Conservation (phyloP, 2,797 vertebrate genomes). For the Hypotaenidia okinawae region DNA sequence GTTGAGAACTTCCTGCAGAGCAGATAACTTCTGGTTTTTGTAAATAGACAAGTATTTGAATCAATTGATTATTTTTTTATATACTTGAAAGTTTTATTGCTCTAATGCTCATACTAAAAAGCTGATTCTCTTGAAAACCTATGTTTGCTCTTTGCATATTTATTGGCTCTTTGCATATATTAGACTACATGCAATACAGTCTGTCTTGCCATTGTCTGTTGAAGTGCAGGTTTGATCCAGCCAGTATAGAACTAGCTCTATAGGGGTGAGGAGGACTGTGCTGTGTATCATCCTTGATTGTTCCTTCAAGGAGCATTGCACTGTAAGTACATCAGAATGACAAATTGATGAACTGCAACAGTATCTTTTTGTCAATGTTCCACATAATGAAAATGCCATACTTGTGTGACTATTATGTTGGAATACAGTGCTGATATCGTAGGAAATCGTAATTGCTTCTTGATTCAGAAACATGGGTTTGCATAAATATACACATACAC, state of each 20-base stretch:
- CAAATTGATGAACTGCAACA: slow-evolving; percentile 86
- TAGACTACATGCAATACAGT: slow-evolving; percentile 88
- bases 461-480: slow-evolving; percentile 78
- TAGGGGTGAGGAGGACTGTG: slow-evolving; percentile 94
- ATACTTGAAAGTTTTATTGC: slow-evolving; percentile 78
- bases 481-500: slow-evolving; percentile 52
- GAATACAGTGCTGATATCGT: slow-evolving; percentile 83
- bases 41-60: slow-evolving; percentile 80
- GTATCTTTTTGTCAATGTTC: slow-evolving; percentile 85
- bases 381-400: slow-evolving; percentile 84
- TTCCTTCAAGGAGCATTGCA: slow-evolving; percentile 92
- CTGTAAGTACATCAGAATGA: slow-evolving; percentile 98
- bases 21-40: slow-evolving; percentile 79
- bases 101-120: slow-evolving; percentile 81
- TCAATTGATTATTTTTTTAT: slow-evolving; percentile 72
- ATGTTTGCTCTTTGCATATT: slow-evolving; percentile 87
- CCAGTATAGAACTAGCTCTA: slow-evolving; percentile 92
- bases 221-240: slow-evolving; percentile 90
- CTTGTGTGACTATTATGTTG: slow-evolving; percentile 84
- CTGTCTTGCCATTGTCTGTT: slow-evolving; percentile 92
- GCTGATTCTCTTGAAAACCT: slow-evolving; percentile 82
- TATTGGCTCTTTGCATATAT: slow-evolving; percentile 88
- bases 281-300: slow-evolving; percentile 93
- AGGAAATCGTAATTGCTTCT: slow-evolving; percentile 78
- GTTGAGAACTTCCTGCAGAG: slow-evolving; percentile 76